Conservation (phyloP, 1,140 invertebrate genomes). For the Bicyclus anynana region DNA sequence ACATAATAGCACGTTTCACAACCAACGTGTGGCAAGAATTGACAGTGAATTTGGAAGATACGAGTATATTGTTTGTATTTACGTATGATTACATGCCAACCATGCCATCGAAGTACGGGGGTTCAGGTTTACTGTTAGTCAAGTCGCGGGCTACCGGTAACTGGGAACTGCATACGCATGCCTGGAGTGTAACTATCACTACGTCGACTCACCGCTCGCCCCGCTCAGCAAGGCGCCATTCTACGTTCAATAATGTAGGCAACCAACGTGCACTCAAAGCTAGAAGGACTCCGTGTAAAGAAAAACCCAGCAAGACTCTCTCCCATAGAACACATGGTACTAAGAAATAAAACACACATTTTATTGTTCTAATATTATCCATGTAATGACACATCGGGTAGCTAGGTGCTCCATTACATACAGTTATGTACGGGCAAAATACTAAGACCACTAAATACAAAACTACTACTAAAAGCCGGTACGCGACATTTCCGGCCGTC, state of each 20-base stretch:
- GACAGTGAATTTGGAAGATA: constrained; percentile 71
- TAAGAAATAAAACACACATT: constrained; percentile 71
- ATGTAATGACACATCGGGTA: constrained; percentile 72
- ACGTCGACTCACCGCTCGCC: constrained; percentile 37
- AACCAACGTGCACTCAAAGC: constrained; percentile 54
- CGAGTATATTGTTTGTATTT: constrained; percentile 43
- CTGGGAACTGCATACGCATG: constrained; percentile 35
- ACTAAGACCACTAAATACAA: constrained; percentile 56
- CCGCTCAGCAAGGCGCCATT: constrained; percentile 29
- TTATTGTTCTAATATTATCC: constrained; percentile 68
- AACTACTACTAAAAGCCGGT: constrained; percentile 47
- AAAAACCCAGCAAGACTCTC: constrained; percentile 49
- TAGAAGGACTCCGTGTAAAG: constrained; percentile 46
- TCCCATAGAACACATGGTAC: constrained; percentile 35
- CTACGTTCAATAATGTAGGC: constrained; percentile 16
- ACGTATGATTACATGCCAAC: constrained; percentile 60
- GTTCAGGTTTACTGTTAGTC: constrained; percentile 37
- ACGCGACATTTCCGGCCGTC: constrained; percentile 17
- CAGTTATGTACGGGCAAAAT: constrained; percentile 54
- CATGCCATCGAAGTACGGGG: constrained; percentile 40
- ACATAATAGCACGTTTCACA: constrained; percentile 72
- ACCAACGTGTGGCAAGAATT: constrained; percentile 73
- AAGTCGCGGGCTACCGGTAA: constrained; percentile 35
- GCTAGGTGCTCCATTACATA: constrained; percentile 65
- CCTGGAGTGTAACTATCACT: constrained; percentile 21